Evolutionary conservation across 1,140 invertebrate genomes (phyloP), one percentile per base, ranked within the genome.

Genomic region (Drosophila punjabiensis): DNA sequence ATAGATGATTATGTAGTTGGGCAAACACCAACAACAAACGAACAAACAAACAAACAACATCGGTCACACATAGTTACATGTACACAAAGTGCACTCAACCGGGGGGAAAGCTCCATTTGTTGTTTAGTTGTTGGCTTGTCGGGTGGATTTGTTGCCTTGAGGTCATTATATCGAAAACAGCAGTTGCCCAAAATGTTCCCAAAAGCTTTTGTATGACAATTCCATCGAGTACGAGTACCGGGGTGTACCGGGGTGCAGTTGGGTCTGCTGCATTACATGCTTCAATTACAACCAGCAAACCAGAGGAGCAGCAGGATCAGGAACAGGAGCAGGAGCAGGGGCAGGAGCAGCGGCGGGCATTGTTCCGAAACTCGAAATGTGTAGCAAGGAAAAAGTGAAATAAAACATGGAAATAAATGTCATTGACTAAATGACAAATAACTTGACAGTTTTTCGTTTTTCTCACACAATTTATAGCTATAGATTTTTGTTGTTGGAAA

Each of bases 101-200:
- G 61, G 76, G 81, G 52, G 52, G 85, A 77, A 75, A 78, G 84
- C 81, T 88, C 85, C 67, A 74, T 88, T 87, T 79, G 76, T 79
- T 78, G 75, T 76, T 76, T 76, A 77, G 75, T 66, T 74, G 74
- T 79, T 89, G 85, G 86, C 86, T 89, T 88, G 85, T 74, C 50
- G 70, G 68, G 69, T 56, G 59, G 68, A 80, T 82, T 73, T 70
- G 74, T 79, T 85, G 85, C 85, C 85, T 89, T 88, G 85, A 90
- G 85, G 86, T 89, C 85, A 89, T 89, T 89, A 89, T 90, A 90
- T 90, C 81, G 86, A 89, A 81, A 89, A 89, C 85, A 89, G 86
- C 86, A 89, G 78, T 90, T 87, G 59, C 86, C 85, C 86, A 82
- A 89, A 89, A 89, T 89, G 85, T 85, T 89, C 86, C 85, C 85